Conservation (phyloP, 2,113 vertebrate genomes). For the Taurulus bubalis region DNA sequence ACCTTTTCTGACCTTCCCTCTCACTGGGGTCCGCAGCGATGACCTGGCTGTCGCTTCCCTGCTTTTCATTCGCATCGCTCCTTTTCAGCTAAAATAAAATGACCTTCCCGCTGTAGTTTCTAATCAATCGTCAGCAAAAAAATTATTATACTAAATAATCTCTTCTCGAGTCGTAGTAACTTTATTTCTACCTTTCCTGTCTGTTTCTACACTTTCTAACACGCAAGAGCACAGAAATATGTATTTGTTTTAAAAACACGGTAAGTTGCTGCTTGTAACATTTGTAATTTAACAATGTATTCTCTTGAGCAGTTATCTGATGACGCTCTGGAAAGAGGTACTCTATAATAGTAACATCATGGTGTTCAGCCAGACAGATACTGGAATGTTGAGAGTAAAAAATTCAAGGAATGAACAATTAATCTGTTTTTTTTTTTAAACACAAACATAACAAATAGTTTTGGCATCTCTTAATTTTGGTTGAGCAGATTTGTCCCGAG, state of each 20-base stretch:
- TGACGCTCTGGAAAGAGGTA: not conserved
- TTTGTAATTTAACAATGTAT: not conserved
- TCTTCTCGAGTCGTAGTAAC: not conserved
- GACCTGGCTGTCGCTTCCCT: constrained; percentile 2
- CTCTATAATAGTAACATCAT: not conserved
- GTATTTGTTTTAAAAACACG: not conserved
- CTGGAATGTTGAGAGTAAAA: not conserved
- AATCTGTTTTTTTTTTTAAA: not conserved
- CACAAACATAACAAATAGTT: not conserved
- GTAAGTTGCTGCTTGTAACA: not conserved
- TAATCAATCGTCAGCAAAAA: not conserved
- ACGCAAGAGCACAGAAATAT: too few species aligned
- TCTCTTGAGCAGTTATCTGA: not conserved
- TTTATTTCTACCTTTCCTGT: not conserved
- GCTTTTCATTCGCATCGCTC: not conserved
- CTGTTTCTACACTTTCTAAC: not conserved
- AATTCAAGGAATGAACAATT: not conserved
- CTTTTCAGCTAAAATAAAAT: constrained; percentile 21
- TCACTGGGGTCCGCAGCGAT: constrained; percentile 7
- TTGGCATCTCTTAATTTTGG: too few species aligned
- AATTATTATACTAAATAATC: not conserved
- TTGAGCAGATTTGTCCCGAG: not conserved
- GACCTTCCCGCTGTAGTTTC: not conserved
- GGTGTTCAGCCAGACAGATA: not conserved
- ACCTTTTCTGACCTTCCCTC: constrained; percentile 19